These are phyloP conservation scores for Cheilosia impressa DNA, from an alignment of 2,888 invertebrate species.

Conservation along the genomic window DNA sequence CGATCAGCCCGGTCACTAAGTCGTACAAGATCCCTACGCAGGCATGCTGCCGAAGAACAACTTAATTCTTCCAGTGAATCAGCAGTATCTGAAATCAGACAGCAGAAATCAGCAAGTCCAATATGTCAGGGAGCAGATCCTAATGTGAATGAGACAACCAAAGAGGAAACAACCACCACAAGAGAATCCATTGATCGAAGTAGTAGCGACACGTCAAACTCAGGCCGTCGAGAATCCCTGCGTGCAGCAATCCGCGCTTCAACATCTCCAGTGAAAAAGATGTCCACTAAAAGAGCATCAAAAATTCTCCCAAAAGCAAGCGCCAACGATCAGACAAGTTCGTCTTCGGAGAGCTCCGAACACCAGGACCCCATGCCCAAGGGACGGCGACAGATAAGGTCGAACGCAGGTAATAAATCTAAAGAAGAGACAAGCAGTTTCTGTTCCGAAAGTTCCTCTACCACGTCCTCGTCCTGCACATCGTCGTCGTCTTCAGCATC, in stretches of 20 bases:
- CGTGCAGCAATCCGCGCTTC: constrained; percentile 15
- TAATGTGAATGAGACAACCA: not conserved
- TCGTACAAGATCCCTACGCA: not conserved
- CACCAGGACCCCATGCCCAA: constrained; percentile 9
- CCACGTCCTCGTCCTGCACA: constrained; percentile 35
- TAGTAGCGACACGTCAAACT: constrained; percentile 20
- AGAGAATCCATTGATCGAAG: constrained; percentile 11
- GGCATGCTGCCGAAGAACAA: not conserved
- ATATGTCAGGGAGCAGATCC: too few relatives aligned
- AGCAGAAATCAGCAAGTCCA: not conserved
- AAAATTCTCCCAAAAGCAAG: not conserved
- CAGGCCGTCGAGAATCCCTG: constrained; percentile 42
- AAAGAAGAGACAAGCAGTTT: constrained; percentile 57
- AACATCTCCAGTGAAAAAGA: not conserved
- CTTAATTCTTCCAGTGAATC: not conserved
- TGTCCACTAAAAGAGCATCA: constrained; percentile 1
- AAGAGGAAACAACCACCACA: not conserved
- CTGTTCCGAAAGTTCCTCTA: constrained; percentile 54
- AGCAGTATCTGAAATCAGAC: not conserved
- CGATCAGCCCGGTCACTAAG: not conserved
- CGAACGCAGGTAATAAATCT: constrained; percentile 1
- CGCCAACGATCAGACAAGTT: constrained; percentile 6
- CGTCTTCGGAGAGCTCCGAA: constrained; percentile 51
- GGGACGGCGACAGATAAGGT: not conserved
- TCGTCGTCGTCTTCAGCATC: constrained; percentile 16